phyloP scores from a whole-genome alignment of 2,797 vertebrate genomes.

The Megaceryle alcyon region DNA sequence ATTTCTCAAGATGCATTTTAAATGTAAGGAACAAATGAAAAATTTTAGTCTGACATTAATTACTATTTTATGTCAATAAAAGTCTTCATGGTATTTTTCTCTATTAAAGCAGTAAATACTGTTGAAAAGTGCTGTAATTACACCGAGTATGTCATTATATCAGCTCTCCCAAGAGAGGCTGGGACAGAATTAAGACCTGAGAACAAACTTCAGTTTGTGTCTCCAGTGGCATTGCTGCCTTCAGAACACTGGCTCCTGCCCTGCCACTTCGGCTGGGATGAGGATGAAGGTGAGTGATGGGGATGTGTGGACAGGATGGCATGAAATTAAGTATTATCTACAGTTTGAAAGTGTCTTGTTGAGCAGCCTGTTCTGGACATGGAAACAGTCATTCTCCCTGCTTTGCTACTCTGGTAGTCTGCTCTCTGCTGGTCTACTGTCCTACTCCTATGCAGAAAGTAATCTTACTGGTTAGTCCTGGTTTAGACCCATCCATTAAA shows the following conservation, averaged over 20 bases:
- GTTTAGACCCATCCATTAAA: neutral
- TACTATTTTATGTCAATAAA: neutral
- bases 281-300: neutral
- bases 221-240: neutral
- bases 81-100: neutral
- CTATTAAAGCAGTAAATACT: neutral
- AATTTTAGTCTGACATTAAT: neutral
- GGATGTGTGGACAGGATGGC: neutral
- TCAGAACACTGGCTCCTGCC: neutral
- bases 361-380: neutral
- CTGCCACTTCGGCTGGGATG: neutral
- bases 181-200: neutral
- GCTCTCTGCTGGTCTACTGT: neutral
- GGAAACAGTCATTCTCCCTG: neutral
- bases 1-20: neutral
- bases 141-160: fast-evolving
- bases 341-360: neutral
- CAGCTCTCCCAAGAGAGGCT: neutral
- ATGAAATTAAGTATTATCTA: fast-evolving
- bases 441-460: neutral
- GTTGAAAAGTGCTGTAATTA: neutral
- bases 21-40: neutral
- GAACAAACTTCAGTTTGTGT: neutral
- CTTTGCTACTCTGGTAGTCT: neutral
- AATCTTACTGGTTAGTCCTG: neutral